Evolutionary conservation across 2,797 vertebrate genomes (phyloP).

Genomic region (Spinus olivaceus): DNA sequence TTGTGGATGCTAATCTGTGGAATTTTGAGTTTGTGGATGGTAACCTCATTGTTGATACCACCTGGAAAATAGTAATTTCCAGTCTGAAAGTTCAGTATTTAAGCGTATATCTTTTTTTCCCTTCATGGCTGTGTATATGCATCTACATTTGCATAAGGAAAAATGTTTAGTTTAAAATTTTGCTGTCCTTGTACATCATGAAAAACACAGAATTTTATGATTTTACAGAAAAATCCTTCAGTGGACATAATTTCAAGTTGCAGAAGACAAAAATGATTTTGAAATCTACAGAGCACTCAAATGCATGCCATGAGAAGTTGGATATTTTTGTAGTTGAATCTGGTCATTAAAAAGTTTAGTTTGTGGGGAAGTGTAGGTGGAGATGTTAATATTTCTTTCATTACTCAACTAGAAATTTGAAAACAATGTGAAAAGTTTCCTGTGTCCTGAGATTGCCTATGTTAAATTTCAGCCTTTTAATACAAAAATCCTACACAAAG

Average conservation of each 20-base stretch:
- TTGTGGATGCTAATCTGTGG: not conserved
- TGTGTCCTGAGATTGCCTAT: constrained; percentile 24
- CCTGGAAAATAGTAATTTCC: not conserved
- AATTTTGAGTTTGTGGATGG: not conserved
- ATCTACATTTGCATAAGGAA: not conserved
- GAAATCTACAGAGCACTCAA: not conserved
- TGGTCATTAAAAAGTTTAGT: constrained; percentile 40
- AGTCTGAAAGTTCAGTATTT: not conserved
- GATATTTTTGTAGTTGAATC: constrained; percentile 1
- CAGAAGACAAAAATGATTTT: not conserved
- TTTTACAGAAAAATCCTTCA: not conserved
- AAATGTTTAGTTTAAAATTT: not conserved
- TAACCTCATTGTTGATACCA: not conserved
- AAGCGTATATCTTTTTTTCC: not conserved
- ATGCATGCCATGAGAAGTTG: not conserved
- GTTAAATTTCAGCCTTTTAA: not conserved
- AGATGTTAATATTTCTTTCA: constrained; percentile 50
- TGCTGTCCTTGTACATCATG: not conserved
- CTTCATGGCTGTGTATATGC: not conserved
- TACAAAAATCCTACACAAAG: not conserved
- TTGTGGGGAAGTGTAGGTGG: constrained; percentile 56
- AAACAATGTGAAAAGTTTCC: constrained; percentile 10
- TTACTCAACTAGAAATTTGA: constrained; percentile 39
- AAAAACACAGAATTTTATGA: not conserved
- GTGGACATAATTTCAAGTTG: not conserved